Evolutionary conservation across 2,888 invertebrate genomes (phyloP), one percentile per base, ranked within the genome.

Genomic region (Achlya flavicornis): DNA sequence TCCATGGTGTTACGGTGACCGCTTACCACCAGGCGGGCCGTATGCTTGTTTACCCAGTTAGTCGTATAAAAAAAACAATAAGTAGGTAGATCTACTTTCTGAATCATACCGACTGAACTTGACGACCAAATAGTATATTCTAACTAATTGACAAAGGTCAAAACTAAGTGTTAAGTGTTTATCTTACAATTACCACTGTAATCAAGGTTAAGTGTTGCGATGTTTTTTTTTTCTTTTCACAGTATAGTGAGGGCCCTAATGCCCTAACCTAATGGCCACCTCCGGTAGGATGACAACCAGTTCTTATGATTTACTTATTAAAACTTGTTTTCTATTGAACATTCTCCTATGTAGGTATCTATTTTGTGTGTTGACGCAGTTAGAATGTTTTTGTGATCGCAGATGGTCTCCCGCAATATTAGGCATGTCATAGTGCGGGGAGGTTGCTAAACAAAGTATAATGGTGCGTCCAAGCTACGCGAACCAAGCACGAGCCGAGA

Each of bases 111-210:
- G 38, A 64, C 64, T 75, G 77, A 73, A 79, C 77, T 81, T 81
- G 76, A 78, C 71, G 69, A 71, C 69, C 69, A 73, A 81, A 83
- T 78, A 77, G 68, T 75, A 72, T 79, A 82, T 76, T 81, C 80
- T 81, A 80, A 86, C 80, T 81, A 86, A 88, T 88, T 84, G 81
- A 80, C 75, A 86, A 84, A 92, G 91, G 91, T 89, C 89, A 85
- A 64, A 76, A 71, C 77, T 76, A 80, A 88, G 84, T 84, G 82
- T 77, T 73, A 46, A 74, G 79, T 89, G 83, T 92, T 90, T 89
- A 85, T 78, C 83, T 82, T 78, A 83, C 85, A 88, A 87, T 90
- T 89, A 86, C 79, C 83, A 79, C 66, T 69, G 73, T 75, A 77
- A 87, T 88, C 87, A 89, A 90, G 90, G 91, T 62, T 68, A 67